phyloP scores from a whole-genome alignment of 2,797 vertebrate species.

The Aeoliscus strigatus region DNA sequence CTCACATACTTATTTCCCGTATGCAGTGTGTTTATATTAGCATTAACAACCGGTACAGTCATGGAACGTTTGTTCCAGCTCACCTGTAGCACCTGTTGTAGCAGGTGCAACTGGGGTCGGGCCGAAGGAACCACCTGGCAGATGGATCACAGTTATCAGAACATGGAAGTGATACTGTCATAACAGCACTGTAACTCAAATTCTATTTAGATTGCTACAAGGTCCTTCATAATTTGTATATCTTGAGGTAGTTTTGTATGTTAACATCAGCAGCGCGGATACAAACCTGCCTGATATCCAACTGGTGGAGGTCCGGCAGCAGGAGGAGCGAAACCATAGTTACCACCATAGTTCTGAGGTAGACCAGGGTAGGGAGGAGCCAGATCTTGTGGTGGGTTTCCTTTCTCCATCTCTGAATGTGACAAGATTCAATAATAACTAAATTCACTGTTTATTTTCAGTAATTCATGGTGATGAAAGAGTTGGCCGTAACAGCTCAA shows the following conservation, averaged over 20 bases:
- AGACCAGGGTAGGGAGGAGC: constrained; percentile 64
- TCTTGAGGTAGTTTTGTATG: too few species aligned
- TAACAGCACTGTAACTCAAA: background rate
- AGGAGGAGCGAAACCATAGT: constrained; percentile 6
- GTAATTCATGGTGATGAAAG: too few species aligned
- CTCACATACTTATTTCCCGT: background rate
- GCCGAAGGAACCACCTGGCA: constrained; percentile 18
- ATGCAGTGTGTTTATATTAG: background rate
- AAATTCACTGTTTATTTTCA: too few species aligned
- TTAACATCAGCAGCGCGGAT: background rate
- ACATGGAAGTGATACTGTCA: background rate
- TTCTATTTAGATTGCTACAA: too few species aligned
- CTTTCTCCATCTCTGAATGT: constrained; percentile 56
- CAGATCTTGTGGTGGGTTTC: constrained; percentile 22
- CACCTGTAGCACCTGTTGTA: constrained; percentile 29
- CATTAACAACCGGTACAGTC: background rate
- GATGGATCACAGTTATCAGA: constrained; percentile 9
- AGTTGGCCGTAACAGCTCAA: too few species aligned
- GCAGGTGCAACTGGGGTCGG: too few species aligned
- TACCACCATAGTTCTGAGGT: constrained; percentile 38
- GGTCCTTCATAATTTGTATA: too few species aligned
- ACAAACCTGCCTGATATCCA: constrained; percentile 54
- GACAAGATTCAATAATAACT: too few species aligned
- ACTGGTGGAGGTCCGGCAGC: constrained; percentile 22
- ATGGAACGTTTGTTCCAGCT: background rate